Evolutionary conservation across 2,888 invertebrate species (phyloP), one percentile per base, ranked within the genome.

Genomic region (Melolontha melolontha): DNA sequence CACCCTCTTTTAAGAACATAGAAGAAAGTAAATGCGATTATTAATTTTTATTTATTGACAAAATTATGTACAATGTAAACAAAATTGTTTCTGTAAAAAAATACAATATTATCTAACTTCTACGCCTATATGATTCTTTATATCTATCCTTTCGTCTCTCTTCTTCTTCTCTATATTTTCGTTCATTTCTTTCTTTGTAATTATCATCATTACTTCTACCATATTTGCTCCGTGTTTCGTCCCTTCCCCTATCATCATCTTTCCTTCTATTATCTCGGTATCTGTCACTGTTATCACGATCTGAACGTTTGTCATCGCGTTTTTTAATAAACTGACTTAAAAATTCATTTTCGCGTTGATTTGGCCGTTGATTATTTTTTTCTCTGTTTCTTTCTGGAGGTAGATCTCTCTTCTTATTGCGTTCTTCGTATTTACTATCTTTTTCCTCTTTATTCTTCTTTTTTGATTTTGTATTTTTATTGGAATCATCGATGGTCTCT

Each of bases 1-100:
- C 75, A 5, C 71, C 73, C 5, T 71, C 69, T 95, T 27, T 95
- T 94, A 34, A 93, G 93, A 80, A 92, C 92, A 79, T 92, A 92
- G 82, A 90, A 89, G 74, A 89, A 90, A 78, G 88, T 85, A 72
- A 85, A 84, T 72, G 70, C 78, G 12, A 51, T 39, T 59, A 62
- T 34, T 49, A 47, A 62, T 14, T 44, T 27, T 22, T 44, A 59
- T 44, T 40, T 64, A 64, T 49, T 49, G 11, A 64, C 14, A 52
- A 49, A 52, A 41, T 41, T 50, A 41, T 51, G 6, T 64, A 64
- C 42, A 42, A 27, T 14, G 17, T 39, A 44, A 42, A 52, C 44
- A 59, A 66, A 50, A 51, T 42, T 49, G 34, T 22, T 59, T 29
- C 55, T 27, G 39, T 22, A 50, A 57, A 57, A 59, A 66, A 49